Evolutionary conservation across 1,140 invertebrate genomes (phyloP), one percentile per base, ranked within the genome.

Genomic region (Zaprionus vittiger): DNA sequence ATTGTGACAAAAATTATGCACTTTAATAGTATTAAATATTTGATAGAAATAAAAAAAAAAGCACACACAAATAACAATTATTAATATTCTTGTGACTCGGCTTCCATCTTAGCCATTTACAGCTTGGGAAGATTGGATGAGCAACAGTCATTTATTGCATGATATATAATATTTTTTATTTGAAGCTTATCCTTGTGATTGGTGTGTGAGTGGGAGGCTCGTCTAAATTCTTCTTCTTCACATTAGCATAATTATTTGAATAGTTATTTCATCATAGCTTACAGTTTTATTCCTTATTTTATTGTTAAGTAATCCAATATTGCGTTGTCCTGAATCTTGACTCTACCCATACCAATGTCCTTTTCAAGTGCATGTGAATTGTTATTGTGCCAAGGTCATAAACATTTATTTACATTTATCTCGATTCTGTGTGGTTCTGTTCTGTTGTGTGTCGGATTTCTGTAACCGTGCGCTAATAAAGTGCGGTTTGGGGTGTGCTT

Each of bases 181-280:
- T 99, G 98, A 31, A 99, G 93, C 93, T 99, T 99, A 93, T 99
- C 99, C 93, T 99, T 98, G 93, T 99, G 98, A 93, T 99, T 99
- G n/a, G 96, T 96, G 93, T 99, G 98, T 55, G 97, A 97, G 76
- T 98, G 97, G 4, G 98, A 98, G 17, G 99, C 94, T 47, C 97
- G 96, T 2, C 98, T 95, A 93, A 99, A 99, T 94, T 99, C 98
- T 11, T 11, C 1, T 31, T 11, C 28, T 31, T 0, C 9, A 31
- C 28, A 31, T 28, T 28, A 26, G 24, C 4, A 28, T 28, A 28
- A 31, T 31, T 31, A 31, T 11, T 34, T 34, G 9, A 11, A 34
- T 34, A 34, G 31, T 34, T 34, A 31, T 31, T 31, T 3, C 7
- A 11, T 34, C 31, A 34, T 3, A 0, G 28, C 28, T 31, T 9